Conservation (phyloP, 2,888 invertebrate genomes). For the Netelia melanura region DNA sequence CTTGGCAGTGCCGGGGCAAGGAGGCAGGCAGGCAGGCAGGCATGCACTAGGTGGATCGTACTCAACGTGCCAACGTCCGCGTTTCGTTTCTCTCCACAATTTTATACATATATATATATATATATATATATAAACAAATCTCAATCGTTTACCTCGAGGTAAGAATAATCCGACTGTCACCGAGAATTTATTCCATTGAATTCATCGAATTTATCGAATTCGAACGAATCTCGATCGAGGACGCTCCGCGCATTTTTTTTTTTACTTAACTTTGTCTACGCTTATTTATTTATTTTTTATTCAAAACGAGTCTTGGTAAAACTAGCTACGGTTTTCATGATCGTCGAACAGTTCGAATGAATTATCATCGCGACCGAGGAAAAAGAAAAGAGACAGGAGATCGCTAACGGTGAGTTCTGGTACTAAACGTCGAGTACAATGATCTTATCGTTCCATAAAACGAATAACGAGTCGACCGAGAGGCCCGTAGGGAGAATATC, state of each 20-base stretch:
- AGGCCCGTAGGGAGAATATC: constrained; percentile 15
- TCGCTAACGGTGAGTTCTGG: constrained; percentile 56
- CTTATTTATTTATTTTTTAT: no score
- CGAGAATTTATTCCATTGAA: background rate
- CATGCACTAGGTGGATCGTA: constrained; percentile 47
- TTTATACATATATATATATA: background rate
- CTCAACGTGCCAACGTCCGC: constrained; percentile 59
- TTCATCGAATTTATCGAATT: background rate
- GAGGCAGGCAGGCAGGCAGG: constrained; percentile 15
- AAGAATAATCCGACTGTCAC: background rate
- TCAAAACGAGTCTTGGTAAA: no score
- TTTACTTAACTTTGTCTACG: no score
- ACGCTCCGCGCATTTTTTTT: no score
- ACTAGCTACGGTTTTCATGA: background rate
- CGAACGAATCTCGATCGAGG: background rate
- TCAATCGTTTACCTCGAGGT: constrained; percentile 24
- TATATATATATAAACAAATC: background rate
- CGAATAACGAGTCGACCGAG: constrained; percentile 12
- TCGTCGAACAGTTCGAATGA: background rate
- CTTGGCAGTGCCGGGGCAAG: constrained; percentile 12
- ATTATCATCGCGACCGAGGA: constrained; percentile 11
- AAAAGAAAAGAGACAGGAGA: background rate
- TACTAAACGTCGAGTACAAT: constrained; percentile 52
- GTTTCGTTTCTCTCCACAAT: constrained; percentile 22
- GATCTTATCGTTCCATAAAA: constrained; percentile 53